Evolutionary conservation across 1,140 invertebrate species (phyloP), one percentile per base, ranked within the genome.

Genomic region (Tribolium madens): DNA sequence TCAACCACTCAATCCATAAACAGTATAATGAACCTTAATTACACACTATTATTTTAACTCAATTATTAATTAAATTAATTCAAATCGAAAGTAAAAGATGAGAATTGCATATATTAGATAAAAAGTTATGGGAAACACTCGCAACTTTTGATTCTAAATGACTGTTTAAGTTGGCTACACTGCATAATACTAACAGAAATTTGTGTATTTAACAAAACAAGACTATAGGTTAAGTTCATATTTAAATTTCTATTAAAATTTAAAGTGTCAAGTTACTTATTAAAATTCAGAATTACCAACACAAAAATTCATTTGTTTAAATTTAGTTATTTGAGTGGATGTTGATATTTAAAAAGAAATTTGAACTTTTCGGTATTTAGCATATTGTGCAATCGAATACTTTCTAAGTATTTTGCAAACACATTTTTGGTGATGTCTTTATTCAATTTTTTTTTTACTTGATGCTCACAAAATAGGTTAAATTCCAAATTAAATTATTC

Each of bases 401-500:
- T 42, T 42, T 42, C n/a, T 9, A 42, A 42, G 36, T 42, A 42
- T 42, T 42, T 7, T 10, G 36, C 36, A 9, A 42, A n/a, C 36
- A 42, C 5, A 9, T 7, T 42, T 42, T 42, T 42, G n/a, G 1
- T n/a, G 7, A 42, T 2, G 1, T 0, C 1, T 26, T 26, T 26
- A 4, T 26, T 26, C 21, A 26, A 26, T 2, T 21, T 2, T 26
- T 26, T 26, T 26, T 26, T 26, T 1, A 5, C 3, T 7, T 9
- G 36, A n/a, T n/a, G n/a, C n/a, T n/a, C n/a, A n/a, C n/a, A n/a
- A 64, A 64, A 42, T 13, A 14, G 57, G n/a, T 64, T 33, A 33
- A 57, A 17, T 57, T 1, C 7, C 18, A 57, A 64, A 64, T 64
- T 64, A 12, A 64, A 64, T 64, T 64, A 64, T 64, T n/a, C 52